Evolutionary conservation across 2,797 vertebrate species (phyloP), one percentile per base, ranked within the genome.

Genomic region (Scleropages formosus): DNA sequence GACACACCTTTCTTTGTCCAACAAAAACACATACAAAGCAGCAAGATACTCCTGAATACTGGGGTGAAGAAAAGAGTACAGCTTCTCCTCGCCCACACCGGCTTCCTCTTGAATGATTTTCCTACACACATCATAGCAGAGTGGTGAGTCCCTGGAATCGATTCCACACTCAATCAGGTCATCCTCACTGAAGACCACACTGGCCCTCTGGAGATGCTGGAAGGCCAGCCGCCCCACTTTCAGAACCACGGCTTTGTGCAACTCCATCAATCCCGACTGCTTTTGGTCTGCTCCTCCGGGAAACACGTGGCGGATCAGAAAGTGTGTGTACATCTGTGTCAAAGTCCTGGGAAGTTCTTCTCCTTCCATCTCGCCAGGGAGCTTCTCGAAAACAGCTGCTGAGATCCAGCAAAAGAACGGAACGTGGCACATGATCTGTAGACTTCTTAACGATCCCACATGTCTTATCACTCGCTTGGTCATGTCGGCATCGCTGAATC

Each of bases 11-110:
- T 62, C 47, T 18, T 16, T 51, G n/a, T 79, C 78, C 20, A 68
- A 44, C 1, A 78, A 6, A 70, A 81, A 72, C 13, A 80, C 80
- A 63, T 80, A 81, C n/a, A 83, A 53, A 59, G 80, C 82, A 47
- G 82, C 82, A 24, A 83, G 80, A 58, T 79, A 78, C 56, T 83
- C 82, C n/a, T 83, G 80, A 49, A 81, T 79, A 62, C 77, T 83
- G 60, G 79, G 61, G 31, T 83, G 82, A 13, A 83, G 62, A n/a
- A 82, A 82, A 61, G 77, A 80, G 31, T 77, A 82, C 3, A 82
- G 79, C 56, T 77, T 80, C 16, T 31, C 58, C 12, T 68, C 9
- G 18, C 49, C 4, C 27, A 76, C 51, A 9, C 75, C 75, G 46
- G 11, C 1, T 16, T 82, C 81, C 61, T 80, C 73, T 73, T 65